These are phyloP conservation scores for Hemiprocne comata DNA, from an alignment of 2,113 vertebrate species.

Conservation along the genomic window DNA sequence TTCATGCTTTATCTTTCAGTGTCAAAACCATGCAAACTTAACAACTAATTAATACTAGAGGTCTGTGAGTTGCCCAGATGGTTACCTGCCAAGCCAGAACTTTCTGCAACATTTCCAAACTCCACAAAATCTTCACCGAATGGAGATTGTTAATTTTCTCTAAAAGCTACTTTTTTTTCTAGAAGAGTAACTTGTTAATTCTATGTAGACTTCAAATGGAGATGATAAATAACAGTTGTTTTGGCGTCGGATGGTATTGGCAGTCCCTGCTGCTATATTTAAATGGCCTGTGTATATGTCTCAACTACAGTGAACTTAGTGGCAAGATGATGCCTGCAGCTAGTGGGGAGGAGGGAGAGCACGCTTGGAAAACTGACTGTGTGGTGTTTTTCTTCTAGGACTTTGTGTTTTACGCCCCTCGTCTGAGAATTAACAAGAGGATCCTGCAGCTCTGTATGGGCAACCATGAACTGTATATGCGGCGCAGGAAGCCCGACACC, in stretches of 20 bases:
- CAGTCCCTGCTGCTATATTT: neutral
- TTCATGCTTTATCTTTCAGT: neutral
- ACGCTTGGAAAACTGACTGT: neutral
- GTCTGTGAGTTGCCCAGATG: neutral
- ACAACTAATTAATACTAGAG: neutral
- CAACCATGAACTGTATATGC: slow-evolving; percentile 97
- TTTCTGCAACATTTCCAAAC: neutral
- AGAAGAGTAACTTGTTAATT: neutral
- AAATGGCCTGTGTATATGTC: neutral
- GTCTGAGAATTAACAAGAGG: slow-evolving; percentile 95
- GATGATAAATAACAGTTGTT: neutral
- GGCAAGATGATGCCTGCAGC: neutral
- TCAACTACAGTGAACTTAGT: neutral
- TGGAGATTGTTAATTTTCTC: neutral
- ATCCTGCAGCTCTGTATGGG: slow-evolving; percentile 98
- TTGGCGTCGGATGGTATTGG: neutral
- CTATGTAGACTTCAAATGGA: neutral
- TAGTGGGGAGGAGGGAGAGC: neutral
- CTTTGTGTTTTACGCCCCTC: slow-evolving; percentile 93
- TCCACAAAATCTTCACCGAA: neutral
- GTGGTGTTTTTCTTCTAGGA: slow-evolving; percentile 76
- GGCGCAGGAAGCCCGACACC: slow-evolving; percentile 93
- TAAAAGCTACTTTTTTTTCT: neutral
- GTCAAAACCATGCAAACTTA: neutral
- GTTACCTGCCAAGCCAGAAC: neutral